Evolutionary conservation across 2,113 vertebrate species (phyloP), one percentile per base, ranked within the genome.

Genomic region (Channa maculata): DNA sequence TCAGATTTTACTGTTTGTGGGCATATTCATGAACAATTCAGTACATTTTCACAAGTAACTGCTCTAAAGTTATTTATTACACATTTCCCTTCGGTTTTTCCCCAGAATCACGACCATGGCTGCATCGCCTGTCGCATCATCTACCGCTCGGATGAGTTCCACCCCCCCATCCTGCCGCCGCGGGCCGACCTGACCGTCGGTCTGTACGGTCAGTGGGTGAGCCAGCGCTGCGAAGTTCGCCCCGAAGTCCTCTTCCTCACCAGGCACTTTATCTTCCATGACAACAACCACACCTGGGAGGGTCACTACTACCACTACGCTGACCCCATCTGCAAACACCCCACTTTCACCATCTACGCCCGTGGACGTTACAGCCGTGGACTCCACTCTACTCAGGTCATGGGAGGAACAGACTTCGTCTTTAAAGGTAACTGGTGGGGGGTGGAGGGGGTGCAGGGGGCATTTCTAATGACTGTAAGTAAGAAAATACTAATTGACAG

Each of bases 261-360:
- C 0, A 95, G 98, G 5, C 96, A 99, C 90, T 99, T 99, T 90
- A 88, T 97, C 89, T 99, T 99, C 93, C 96, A 99, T 0, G 96
- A 98, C 91, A 96, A 96, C 89, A 98, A 98, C 87, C 95, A 96
- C 91, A 98, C 97, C 45, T 99, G 98, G 98, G 97, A 99, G 81
- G 98, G 98, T 0, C 95, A 97, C 90, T 99, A 99, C 90, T 97
- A 96, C 90, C 98, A 99, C 92, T 99, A 97, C 92, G 97, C 97
- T 0, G 97, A 99, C 90, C 97, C 98, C 1, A 92, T 97, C 87
- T 99, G 98, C 89, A 98, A 96, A 77, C 97, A 99, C 83, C 97
- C 96, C 54, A 97, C 96, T 65, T 99, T 99, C 92, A 97, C 95
- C 91, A 96, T 99, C 89, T 98, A 96, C 0, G 98, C 97, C 82